Conservation (phyloP, 1,140 invertebrate species). For the Drosophila pseudoobscura region DNA sequence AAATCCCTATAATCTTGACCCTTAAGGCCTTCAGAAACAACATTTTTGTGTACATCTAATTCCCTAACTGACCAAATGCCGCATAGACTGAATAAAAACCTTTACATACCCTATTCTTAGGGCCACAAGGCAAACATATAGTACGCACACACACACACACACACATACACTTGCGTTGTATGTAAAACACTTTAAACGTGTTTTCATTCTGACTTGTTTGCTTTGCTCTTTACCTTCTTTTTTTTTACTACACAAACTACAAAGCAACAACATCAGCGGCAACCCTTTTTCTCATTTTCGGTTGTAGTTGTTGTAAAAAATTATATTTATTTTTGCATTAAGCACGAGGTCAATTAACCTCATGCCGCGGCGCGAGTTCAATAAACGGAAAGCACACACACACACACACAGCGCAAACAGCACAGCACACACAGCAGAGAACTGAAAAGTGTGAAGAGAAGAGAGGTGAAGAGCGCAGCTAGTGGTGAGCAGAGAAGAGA, state of each 20-base stretch:
- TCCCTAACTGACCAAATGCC: neutral
- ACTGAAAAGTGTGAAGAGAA: neutral
- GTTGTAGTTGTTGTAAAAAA: slow-evolving; percentile 61
- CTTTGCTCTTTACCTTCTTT: slow-evolving; percentile 72
- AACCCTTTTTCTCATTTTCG: slow-evolving; percentile 68
- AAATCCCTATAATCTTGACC: neutral
- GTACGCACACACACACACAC: slow-evolving; percentile 14
- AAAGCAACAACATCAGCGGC: slow-evolving; percentile 38
- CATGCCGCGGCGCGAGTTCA: slow-evolving; percentile 76
- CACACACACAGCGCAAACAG: slow-evolving; percentile 20
- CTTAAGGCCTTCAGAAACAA: too few species aligned
- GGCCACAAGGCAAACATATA: slow-evolving; percentile 14
- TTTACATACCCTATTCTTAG: slow-evolving; percentile 21
- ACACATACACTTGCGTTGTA: slow-evolving; percentile 43
- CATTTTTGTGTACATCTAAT: too few species aligned
- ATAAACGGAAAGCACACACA: slow-evolving; percentile 75
- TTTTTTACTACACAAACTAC: slow-evolving; percentile 59
- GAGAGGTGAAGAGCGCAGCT: too few species aligned
- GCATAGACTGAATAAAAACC: slow-evolving; percentile 9
- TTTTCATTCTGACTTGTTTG: slow-evolving; percentile 73
- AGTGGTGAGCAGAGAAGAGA: too few species aligned
- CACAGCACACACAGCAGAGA: slow-evolving; percentile 7
- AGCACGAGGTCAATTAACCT: slow-evolving; percentile 83
- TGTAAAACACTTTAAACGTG: slow-evolving; percentile 75
- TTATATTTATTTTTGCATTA: slow-evolving; percentile 82